Evolutionary conservation across 1,140 invertebrate genomes (phyloP), one percentile per base, ranked within the genome.

Genomic region (Temnothorax longispinosus): DNA sequence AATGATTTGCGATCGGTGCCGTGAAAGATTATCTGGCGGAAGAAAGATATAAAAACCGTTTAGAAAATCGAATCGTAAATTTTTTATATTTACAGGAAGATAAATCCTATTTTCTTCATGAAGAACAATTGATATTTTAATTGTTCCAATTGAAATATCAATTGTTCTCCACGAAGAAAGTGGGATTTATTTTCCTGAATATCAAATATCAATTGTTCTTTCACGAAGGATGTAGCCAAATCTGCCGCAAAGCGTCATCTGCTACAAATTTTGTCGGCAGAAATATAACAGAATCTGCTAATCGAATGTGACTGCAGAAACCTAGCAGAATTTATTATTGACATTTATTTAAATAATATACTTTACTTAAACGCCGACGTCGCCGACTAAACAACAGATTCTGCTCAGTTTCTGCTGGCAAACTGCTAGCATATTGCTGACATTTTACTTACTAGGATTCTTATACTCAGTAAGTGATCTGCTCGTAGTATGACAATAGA

Each of bases 1-100:
- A 99, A 95, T 8, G 97, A 97, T 87, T 97, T 97, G 21, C 97
- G 96, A 92, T 99, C 98, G 1, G 96, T 97, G 35, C 98, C 98
- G 93, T 99, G 97, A 96, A 98, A 98, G 65, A 97, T 96, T 62
- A 98, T 98, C 96, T 97, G 89, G 72, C 3, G 3, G 3, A 47
- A 56, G 11, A 41, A 7, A 81, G 3, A 76, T 21, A 65, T 80
- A 50, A 77, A 80, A 44, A 21, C 2, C 4, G 8, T 35, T 62
- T n/a, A 11, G 6, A 6, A 21, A 80, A 60, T 35, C 15, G 1
- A 78, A 50, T 44, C 7, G 7, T 35, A 3, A 76, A 47, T 50
- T 8, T 18, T 67, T 13, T 2, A 64, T 4, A 38, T 1, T 64
- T 27, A 27, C 15, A 67, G 64, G 0, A 21, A 67, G 10, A 11